These are phyloP conservation scores for Zaprionus africanus DNA, from an alignment of 1,140 invertebrate genomes.

Conservation along the genomic window DNA sequence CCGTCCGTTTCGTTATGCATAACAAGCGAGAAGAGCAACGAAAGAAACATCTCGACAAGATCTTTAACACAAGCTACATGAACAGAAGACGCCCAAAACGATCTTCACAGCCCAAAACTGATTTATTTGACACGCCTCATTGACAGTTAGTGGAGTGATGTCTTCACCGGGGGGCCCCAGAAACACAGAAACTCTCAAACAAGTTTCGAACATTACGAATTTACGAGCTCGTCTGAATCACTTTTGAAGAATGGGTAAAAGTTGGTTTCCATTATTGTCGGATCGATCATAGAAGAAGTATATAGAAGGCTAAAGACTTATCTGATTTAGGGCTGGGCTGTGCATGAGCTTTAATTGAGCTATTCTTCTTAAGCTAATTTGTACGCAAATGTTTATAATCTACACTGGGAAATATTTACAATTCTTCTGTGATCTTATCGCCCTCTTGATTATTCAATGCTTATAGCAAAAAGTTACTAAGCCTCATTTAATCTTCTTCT, in stretches of 20 bases:
- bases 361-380: constrained; percentile 1
- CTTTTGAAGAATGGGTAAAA: constrained; percentile 6
- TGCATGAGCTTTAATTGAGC: neutral
- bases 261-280: neutral
- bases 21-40: constrained; percentile 29
- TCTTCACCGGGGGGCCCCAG: constrained; percentile 7
- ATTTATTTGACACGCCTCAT: constrained; percentile 48
- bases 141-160: constrained; percentile 44
- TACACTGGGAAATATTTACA: neutral
- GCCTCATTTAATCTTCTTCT: neutral
- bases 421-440: neutral
- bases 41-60: constrained; percentile 9
- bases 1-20: constrained; percentile 45
- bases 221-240: constrained; percentile 21
- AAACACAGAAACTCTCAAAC: constrained; percentile 15
- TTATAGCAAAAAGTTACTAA: neutral
- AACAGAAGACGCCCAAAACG: constrained; percentile 19
- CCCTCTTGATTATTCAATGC: neutral
- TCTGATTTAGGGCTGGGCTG: neutral
- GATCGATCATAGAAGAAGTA: neutral
- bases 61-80: constrained; percentile 28
- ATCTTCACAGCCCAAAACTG: constrained; percentile 22
- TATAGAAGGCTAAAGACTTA: neutral
- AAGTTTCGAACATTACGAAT: constrained; percentile 24
- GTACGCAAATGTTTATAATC: neutral